Percentiles rank a stretch among this genome's conserved stretches.
phyloP scores from a whole-genome alignment of 1,140 invertebrate species.

The Drosophila asahinai region DNA sequence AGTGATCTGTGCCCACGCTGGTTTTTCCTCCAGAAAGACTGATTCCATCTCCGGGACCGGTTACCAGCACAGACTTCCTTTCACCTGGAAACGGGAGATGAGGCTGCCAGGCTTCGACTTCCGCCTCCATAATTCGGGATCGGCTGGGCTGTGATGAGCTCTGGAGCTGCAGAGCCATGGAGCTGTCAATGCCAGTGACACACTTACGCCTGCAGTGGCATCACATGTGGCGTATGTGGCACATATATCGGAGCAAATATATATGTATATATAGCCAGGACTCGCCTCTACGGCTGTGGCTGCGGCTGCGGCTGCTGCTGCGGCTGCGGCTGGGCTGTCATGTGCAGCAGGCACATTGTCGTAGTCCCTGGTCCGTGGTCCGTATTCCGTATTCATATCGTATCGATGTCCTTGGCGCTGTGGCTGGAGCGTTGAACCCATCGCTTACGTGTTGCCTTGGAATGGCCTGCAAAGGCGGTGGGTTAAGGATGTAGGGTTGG shows the following conservation, averaged over 20 bases:
- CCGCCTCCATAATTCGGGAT: constrained; percentile 10
- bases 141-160: not conserved
- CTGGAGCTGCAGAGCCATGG: not conserved
- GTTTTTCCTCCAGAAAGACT: too few relatives aligned
- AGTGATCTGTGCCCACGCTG: not conserved
- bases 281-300: constrained; percentile 12
- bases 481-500: not conserved
- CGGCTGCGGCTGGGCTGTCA: constrained; percentile 32
- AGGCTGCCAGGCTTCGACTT: not conserved
- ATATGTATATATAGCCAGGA: constrained; percentile 7
- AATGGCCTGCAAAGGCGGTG: constrained; percentile 44
- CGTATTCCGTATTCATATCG: constrained; percentile 12
- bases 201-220: constrained; percentile 47
- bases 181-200: constrained; percentile 59
- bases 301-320: constrained; percentile 21
- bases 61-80: constrained; percentile 17
- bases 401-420: constrained; percentile 77
- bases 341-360: constrained; percentile 55
- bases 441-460: constrained; percentile 75
- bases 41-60: not conserved
- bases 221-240: constrained; percentile 31
- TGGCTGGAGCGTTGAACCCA: constrained; percentile 72
- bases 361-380: constrained; percentile 10
- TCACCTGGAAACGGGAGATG: constrained; percentile 11
- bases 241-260: constrained; percentile 4